phyloP scores from a whole-genome alignment of 2,113 vertebrate genomes.

The Trichechus manatus region DNA sequence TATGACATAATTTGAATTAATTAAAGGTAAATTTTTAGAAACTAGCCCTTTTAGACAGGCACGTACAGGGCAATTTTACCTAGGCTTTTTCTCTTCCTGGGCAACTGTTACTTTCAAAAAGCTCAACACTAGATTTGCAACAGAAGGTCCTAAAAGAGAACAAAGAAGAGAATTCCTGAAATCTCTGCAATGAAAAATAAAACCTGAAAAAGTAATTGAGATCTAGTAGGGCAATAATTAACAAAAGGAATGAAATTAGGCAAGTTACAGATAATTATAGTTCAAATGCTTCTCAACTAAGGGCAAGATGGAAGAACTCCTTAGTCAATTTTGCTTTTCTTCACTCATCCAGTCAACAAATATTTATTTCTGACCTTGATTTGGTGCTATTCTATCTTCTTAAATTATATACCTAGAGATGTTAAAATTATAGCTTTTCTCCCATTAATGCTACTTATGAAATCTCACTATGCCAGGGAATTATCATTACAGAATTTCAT shows the following conservation, averaged over 20 bases:
- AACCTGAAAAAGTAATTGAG: conserved; percentile 72
- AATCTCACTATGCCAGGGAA: conserved; percentile 12
- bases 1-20: conserved; percentile 57
- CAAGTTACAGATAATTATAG: conserved; percentile 10
- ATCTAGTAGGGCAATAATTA: conserved; percentile 67
- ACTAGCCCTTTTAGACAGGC: conserved; percentile 68
- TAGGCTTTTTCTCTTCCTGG: conserved; percentile 72
- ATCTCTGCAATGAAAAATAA: conserved; percentile 40
- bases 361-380: not conserved
- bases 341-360: not conserved
- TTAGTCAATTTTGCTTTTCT: conserved; percentile 57
- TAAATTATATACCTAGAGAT: not conserved
- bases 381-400: conserved; percentile 38
- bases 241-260: conserved; percentile 23
- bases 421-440: not conserved
- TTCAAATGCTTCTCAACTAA: conserved; percentile 64
- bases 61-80: conserved; percentile 67
- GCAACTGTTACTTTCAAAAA: conserved; percentile 77
- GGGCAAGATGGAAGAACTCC: not conserved
- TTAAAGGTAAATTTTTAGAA: conserved; percentile 61
- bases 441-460: not conserved
- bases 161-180: conserved; percentile 57
- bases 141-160: conserved; percentile 75
- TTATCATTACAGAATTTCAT: conserved; percentile 38
- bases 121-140: conserved; percentile 73